phyloP scores from a whole-genome alignment of 2,888 invertebrate genomes.

The Drosophila longiperda region DNA sequence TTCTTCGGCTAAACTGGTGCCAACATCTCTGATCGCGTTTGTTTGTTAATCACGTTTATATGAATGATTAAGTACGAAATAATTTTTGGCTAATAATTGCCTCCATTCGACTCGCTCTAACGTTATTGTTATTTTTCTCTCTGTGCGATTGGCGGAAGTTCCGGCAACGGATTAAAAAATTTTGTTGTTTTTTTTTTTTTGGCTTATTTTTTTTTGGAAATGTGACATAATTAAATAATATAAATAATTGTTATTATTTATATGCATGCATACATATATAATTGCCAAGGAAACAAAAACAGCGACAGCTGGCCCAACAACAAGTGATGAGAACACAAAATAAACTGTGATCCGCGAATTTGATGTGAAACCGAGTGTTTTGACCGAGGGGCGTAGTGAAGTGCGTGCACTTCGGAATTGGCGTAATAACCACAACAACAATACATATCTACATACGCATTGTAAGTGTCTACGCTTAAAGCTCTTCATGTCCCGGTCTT shows the following conservation, averaged over 20 bases:
- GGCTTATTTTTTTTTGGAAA: slow-evolving; percentile 15
- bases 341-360: slow-evolving; percentile 68
- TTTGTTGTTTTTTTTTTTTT: slow-evolving; percentile 14
- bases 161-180: slow-evolving; percentile 14
- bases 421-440: slow-evolving; percentile 40
- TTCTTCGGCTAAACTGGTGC: slow-evolving; percentile 49
- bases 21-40: slow-evolving; percentile 29
- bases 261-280: slow-evolving; percentile 30
- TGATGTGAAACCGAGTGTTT: slow-evolving; percentile 8
- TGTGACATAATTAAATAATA: slow-evolving; percentile 56
- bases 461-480: slow-evolving; percentile 27
- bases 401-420: slow-evolving; percentile 59
- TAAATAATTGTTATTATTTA: slow-evolving; percentile 39
- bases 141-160: slow-evolving; percentile 9
- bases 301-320: slow-evolving; percentile 19
- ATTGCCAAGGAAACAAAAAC: slow-evolving; percentile 50
- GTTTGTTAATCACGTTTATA: slow-evolving; percentile 32
- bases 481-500: background rate
- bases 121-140: slow-evolving; percentile 3
- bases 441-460: background rate
- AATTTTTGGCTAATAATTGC: slow-evolving; percentile 50
- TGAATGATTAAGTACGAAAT: slow-evolving; percentile 55
- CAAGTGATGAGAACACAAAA: slow-evolving; percentile 30
- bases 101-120: background rate
- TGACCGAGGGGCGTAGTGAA: slow-evolving; percentile 39